Base-by-base conservation (phyloP, 2,888 invertebrate genomes). In the Drosophila stalkeri region DNA sequence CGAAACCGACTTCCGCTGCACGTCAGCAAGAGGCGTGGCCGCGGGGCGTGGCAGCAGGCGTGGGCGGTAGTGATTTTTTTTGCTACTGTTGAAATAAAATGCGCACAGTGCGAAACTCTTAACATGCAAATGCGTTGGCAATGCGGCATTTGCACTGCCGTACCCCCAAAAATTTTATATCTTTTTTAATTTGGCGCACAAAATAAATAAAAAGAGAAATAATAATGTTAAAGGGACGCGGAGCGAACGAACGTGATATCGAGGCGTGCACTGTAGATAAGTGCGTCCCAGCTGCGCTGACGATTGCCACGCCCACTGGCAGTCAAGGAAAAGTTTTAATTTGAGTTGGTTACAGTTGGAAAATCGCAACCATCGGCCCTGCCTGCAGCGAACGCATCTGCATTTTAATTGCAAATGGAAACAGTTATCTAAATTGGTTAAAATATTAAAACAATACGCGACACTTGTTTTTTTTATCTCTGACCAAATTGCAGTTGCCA, bases 331-430 rank as follows among this genome's bases (percentile, higher is more conserved):
- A 87, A 87, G 87, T 89, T 89, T 90, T 89, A 85, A 90, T 87
- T 90, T 90, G 83, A 79, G 89, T 84, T 89, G 68, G 68, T 56
- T 75, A 72, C 82, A 64, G 65, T 64, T 66, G 65, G 70, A 68
- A 78, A 75, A 81, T 77, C 82, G 79, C 78, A 77, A 81, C 49
- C 27, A 49, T 1, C 56, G 31, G 59, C 43, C 49, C 44, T 49
- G 39, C 23, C 11, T 14, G 20, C 66, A 27, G 57, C 55, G 71
- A 61, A 52, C 74, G 86, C 88, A 81, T 81, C 84, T 89, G 82
- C 86, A 86, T 85, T 91, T 91, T 90, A 89, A 91, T 91, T 91
- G 91, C 90, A 88, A 90, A 91, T 91, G 90, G 90, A 91, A 91
- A 82, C 85, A 81, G 90, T 91, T 91, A 91, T 91, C 91, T 91